A percentile compares a stretch with the other conserved stretches of the same genome.
phyloP scores from a whole-genome alignment of 2,797 vertebrate species.

The Eupleurogrammus muticus region DNA sequence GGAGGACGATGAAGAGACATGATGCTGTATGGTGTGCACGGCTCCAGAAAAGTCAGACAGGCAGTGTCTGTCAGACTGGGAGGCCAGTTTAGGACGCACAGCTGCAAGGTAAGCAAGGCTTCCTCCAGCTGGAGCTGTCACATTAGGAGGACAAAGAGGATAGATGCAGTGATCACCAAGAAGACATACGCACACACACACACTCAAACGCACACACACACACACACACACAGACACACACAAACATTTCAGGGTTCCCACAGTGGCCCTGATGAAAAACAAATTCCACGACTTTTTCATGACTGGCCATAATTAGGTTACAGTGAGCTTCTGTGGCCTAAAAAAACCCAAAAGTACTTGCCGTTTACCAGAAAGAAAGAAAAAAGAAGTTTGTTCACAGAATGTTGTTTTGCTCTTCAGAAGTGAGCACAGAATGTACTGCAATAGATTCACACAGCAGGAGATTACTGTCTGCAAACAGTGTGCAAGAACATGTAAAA shows the following conservation, averaged over 20 bases:
- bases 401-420: not conserved
- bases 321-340: slow-evolving; percentile 11
- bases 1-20: slow-evolving; percentile 42
- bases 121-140: slow-evolving; percentile 68
- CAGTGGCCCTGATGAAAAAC: slow-evolving; percentile 58
- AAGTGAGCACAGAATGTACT: slow-evolving; percentile 7
- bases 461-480: slow-evolving; percentile 21
- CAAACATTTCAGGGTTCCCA: slow-evolving; percentile 74
- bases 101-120: slow-evolving; percentile 62
- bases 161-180: slow-evolving; percentile 63
- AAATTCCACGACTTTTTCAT: slow-evolving; percentile 6
- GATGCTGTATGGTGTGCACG: slow-evolving; percentile 30
- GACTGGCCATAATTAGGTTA: slow-evolving; percentile 34
- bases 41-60: slow-evolving; percentile 47
- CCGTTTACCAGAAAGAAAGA: no score
- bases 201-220: slow-evolving; percentile 10
- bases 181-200: slow-evolving; percentile 26
- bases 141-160: slow-evolving; percentile 59
- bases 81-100: slow-evolving; percentile 51
- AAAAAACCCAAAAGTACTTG: not conserved
- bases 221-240: slow-evolving; percentile 17
- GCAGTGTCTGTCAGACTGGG: slow-evolving; percentile 41
- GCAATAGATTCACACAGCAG: slow-evolving; percentile 10
- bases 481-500: slow-evolving; percentile 9
- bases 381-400: slow-evolving; percentile 12